These are phyloP conservation scores for Carcina quercana DNA, from an alignment of 2,888 invertebrate species.

Conservation along the genomic window DNA sequence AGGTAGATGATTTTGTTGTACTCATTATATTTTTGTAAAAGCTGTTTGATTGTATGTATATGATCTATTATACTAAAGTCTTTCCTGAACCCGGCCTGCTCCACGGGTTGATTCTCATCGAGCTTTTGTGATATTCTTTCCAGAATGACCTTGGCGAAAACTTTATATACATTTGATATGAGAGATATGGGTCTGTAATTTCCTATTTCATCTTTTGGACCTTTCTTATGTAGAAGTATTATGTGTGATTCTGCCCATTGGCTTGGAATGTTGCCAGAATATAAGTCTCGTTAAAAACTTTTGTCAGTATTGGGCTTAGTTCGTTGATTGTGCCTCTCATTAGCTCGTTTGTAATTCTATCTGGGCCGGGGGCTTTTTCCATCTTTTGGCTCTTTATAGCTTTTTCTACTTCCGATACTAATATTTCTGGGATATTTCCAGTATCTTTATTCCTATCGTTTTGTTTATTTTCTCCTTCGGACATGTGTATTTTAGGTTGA, in stretches of 20 bases:
- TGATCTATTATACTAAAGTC: slow-evolving; percentile 14
- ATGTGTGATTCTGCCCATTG: slow-evolving; percentile 10
- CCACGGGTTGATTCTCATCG: slow-evolving; percentile 11
- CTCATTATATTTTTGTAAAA: neutral
- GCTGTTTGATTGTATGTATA: slow-evolving; percentile 12
- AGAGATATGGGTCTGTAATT: slow-evolving; percentile 18
- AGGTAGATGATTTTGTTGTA: neutral
- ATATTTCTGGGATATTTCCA: neutral
- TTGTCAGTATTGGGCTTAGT: slow-evolving; percentile 13
- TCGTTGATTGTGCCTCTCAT: slow-evolving; percentile 12
- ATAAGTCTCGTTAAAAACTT: slow-evolving; percentile 16
- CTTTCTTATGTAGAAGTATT: slow-evolving; percentile 18
- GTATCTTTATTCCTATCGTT: neutral
- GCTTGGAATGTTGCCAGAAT: neutral
- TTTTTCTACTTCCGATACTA: slow-evolving; percentile 9
- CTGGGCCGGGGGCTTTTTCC: slow-evolving; percentile 19
- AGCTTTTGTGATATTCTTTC: slow-evolving; percentile 3
- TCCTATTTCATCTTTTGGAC: slow-evolving; percentile 6
- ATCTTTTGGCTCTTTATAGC: slow-evolving; percentile 13
- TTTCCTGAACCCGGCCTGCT: slow-evolving; percentile 20
- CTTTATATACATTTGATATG: slow-evolving; percentile 15
- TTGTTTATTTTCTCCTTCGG: neutral
- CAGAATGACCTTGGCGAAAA: slow-evolving; percentile 11
- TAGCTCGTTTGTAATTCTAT: slow-evolving; percentile 18
- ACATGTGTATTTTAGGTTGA: too few species aligned